Conservation (phyloP, 2,797 vertebrate genomes). For the Ctenopoma kingsleyae region DNA sequence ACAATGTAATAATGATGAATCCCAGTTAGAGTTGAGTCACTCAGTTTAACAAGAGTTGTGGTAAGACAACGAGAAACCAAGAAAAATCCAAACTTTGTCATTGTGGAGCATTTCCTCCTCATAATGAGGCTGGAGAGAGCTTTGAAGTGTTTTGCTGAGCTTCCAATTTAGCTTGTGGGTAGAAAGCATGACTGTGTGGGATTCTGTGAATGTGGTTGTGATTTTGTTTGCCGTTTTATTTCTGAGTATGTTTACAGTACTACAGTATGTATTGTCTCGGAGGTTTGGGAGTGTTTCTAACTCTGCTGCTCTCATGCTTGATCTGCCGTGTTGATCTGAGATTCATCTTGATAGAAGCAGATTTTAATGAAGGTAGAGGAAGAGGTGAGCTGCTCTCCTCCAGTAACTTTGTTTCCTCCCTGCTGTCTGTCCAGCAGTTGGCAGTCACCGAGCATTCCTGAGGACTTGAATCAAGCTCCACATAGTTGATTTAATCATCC, state of each 20-base stretch:
- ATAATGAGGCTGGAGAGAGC: constrained; percentile 60
- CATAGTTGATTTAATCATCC: constrained; percentile 98
- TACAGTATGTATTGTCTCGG: constrained; percentile 46
- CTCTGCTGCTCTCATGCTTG: not conserved
- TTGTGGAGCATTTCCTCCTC: constrained; percentile 66
- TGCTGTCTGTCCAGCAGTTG: constrained; percentile 91
- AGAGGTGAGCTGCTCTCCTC: constrained; percentile 63
- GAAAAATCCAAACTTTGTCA: constrained; percentile 72
- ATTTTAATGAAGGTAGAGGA: constrained; percentile 83
- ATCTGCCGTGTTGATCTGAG: constrained; percentile 43
- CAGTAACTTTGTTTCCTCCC: constrained; percentile 84
- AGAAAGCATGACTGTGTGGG: constrained; percentile 58
- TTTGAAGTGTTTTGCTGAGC: constrained; percentile 72
- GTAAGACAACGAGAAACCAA: constrained; percentile 68
- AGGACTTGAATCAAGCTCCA: constrained; percentile 95
- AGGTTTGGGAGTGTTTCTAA: constrained; percentile 37
- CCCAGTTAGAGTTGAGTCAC: constrained; percentile 46
- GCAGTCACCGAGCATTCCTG: constrained; percentile 92
- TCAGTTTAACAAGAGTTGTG: constrained; percentile 70
- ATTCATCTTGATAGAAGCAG: constrained; percentile 69
- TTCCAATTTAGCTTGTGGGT: constrained; percentile 66
- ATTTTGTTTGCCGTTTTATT: constrained; percentile 58
- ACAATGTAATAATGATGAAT: constrained; percentile 33
- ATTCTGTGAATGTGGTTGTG: constrained; percentile 59
- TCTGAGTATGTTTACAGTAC: constrained; percentile 50